These are phyloP conservation scores for Gorilla gorilla DNA, from an alignment of 2,113 vertebrate species.

Conservation along the genomic window DNA sequence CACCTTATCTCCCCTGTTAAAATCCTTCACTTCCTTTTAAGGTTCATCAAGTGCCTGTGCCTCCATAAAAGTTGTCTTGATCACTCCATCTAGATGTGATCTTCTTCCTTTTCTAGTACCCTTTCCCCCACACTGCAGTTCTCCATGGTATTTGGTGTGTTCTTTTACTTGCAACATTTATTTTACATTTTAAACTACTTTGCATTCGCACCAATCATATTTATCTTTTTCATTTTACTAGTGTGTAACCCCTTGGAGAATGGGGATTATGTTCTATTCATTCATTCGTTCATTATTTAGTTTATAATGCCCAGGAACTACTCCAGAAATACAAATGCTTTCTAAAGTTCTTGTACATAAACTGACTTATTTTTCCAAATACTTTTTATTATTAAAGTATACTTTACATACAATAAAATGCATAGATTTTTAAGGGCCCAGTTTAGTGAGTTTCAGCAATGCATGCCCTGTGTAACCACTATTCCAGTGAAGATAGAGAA, in stretches of 20 bases:
- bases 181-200: background rate
- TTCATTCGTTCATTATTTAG: background rate
- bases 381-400: constrained; percentile 43
- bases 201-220: background rate
- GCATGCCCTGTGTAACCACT: background rate
- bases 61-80: background rate
- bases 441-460: background rate
- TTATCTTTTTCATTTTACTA: constrained; percentile 5
- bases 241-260: background rate
- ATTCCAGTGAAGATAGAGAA: background rate
- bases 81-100: background rate
- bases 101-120: background rate
- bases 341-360: background rate
- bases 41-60: background rate
- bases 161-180: background rate
- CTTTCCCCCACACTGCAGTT: background rate
- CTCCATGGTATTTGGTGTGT: background rate
- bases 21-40: constrained; percentile 22
- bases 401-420: background rate
- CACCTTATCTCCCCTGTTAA: background rate
- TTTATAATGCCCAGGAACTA: constrained; percentile 43
- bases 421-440: background rate
- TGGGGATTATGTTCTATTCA: background rate
- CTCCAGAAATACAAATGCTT: constrained; percentile 31
- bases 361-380: background rate